Evolutionary conservation across 2,113 vertebrate genomes (phyloP).

Genomic region (Pterophyllum scalare): DNA sequence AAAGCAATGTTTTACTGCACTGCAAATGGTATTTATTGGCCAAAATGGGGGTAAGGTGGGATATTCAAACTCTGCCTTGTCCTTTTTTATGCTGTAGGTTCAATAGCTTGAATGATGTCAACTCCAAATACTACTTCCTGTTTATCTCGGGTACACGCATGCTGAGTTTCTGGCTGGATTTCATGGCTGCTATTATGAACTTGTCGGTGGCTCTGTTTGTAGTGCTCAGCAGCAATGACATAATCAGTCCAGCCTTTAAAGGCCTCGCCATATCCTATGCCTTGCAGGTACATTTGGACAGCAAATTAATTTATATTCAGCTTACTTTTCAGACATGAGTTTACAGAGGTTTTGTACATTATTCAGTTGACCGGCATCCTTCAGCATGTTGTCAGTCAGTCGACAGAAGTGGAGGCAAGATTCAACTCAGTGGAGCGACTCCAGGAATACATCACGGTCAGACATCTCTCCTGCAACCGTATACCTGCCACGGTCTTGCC

Average conservation of each 20-base stretch:
- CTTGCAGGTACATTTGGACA: slow-evolving; percentile 75
- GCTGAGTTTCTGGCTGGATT: slow-evolving; percentile 82
- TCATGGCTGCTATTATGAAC: slow-evolving; percentile 73
- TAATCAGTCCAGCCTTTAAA: slow-evolving; percentile 77
- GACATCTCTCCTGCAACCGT: neutral
- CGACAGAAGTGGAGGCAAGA: slow-evolving; percentile 82
- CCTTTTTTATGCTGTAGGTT: slow-evolving; percentile 72
- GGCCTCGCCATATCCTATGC: slow-evolving; percentile 85
- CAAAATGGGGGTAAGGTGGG: neutral
- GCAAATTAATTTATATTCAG: neutral
- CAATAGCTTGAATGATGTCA: slow-evolving; percentile 80
- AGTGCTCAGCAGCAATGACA: slow-evolving; percentile 69
- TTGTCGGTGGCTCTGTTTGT: slow-evolving; percentile 79
- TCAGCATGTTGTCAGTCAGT: slow-evolving; percentile 75
- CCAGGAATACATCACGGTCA: slow-evolving; percentile 78
- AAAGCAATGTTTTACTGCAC: neutral
- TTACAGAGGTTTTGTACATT: neutral
- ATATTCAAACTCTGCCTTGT: neutral
- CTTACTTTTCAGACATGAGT: slow-evolving; percentile 32
- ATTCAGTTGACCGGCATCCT: slow-evolving; percentile 82
- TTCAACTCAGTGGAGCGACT: slow-evolving; percentile 84
- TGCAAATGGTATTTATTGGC: neutral
- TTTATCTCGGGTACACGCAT: slow-evolving; percentile 82
- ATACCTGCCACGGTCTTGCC: neutral
- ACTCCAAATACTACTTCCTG: slow-evolving; percentile 80